Evolutionary conservation across 2,888 invertebrate genomes (phyloP).

Genomic region (Dichetophora obliterata): DNA sequence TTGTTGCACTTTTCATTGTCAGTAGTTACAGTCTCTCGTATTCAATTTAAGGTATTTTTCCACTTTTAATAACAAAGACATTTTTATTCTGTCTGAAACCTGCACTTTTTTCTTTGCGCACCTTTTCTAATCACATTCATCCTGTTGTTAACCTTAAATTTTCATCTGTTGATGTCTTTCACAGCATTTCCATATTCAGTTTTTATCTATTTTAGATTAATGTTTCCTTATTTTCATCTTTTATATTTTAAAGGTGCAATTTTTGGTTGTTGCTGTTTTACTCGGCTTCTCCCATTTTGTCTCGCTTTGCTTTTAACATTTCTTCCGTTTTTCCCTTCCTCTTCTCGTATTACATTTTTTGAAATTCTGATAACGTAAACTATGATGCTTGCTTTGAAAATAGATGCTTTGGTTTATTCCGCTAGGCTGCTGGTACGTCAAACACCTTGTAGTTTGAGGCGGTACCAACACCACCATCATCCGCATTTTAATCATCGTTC

Average conservation of each 20-base stretch:
- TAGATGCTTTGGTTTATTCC: constrained; percentile 7
- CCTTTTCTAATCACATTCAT: not conserved
- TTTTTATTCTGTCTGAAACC: not conserved
- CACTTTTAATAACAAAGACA: not conserved
- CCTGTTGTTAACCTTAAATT: not conserved
- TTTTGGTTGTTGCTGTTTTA: not conserved
- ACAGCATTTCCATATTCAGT: constrained; percentile 1
- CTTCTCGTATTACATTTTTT: constrained; percentile 37
- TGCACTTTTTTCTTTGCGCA: no score
- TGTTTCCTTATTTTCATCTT: not conserved
- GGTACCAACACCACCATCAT: not conserved
- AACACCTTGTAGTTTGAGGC: constrained; percentile 25
- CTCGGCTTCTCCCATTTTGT: not conserved
- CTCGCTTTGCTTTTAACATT: not conserved
- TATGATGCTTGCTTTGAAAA: constrained; percentile 46
- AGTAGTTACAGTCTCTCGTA: no score
- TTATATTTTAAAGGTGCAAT: constrained; percentile 28
- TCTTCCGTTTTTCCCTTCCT: constrained; percentile 8
- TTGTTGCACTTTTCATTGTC: not conserved
- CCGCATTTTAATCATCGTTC: not conserved
- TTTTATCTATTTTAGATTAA: not conserved
- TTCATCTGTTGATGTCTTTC: not conserved
- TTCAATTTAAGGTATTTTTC: not conserved
- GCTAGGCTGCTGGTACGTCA: not conserved
- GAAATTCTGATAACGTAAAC: constrained; percentile 63